phyloP scores from a whole-genome alignment of 2,113 vertebrate genomes.

The Alosa alosa region DNA sequence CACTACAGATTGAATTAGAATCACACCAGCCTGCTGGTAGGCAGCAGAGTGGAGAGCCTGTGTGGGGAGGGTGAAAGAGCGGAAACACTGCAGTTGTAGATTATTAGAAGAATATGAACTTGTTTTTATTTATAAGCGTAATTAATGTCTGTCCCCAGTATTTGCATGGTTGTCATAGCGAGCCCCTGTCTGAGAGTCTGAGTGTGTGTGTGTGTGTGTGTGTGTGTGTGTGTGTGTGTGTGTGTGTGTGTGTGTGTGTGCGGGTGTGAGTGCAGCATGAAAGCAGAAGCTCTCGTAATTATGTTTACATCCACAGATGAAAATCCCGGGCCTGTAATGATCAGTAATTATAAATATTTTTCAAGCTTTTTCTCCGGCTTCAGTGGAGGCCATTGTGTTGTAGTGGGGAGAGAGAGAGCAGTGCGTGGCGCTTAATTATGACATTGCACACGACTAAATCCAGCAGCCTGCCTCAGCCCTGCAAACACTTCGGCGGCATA shows the following conservation, averaged over 20 bases:
- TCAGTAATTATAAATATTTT: conserved; percentile 81
- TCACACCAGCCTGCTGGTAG: conserved; percentile 27
- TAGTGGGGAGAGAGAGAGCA: conserved; percentile 57
- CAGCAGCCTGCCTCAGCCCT: conserved; percentile 83
- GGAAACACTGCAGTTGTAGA: conserved; percentile 49
- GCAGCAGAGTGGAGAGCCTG: conserved; percentile 26
- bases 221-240: neutral
- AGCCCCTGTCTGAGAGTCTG: conserved; percentile 48
- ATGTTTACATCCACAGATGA: conserved; percentile 74
- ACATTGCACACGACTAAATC: conserved; percentile 88
- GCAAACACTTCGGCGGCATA: conserved; percentile 91
- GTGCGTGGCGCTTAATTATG: conserved; percentile 92
- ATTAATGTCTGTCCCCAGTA: conserved; percentile 69
- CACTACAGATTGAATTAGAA: conserved; percentile 60
- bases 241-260: neutral
- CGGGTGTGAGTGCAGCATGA: conserved; percentile 56
- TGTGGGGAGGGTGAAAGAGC: conserved; percentile 4
- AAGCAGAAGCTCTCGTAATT: conserved; percentile 74
- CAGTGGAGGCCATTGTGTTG: conserved; percentile 66
- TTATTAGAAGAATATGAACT: conserved; percentile 66
- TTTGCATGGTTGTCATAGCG: conserved; percentile 72
- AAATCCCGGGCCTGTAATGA: conserved; percentile 76
- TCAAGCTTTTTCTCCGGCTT: conserved; percentile 59
- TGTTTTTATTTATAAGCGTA: conserved; percentile 74
- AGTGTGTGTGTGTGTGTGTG: neutral